Conservation (phyloP, 2,888 invertebrate species). For the Gibbula magus region DNA sequence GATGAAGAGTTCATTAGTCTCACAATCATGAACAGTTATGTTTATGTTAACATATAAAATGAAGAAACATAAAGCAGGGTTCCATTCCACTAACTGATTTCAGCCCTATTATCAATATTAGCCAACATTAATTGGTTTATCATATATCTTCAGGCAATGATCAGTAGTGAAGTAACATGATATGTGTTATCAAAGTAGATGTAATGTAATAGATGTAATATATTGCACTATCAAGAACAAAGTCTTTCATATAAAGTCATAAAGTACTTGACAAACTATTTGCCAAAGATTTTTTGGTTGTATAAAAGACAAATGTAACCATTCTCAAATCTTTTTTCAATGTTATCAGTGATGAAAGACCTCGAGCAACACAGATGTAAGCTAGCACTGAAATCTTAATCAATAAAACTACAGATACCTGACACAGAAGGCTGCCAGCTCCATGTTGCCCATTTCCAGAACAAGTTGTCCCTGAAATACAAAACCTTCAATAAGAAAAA, state of each 20-base stretch:
- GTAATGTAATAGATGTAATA: not conserved
- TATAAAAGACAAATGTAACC: no score
- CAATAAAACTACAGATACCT: slow-evolving; percentile 43
- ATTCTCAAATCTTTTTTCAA: not conserved
- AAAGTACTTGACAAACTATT: no score
- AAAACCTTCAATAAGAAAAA: no score
- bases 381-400: no score
- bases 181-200: no score
- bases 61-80: not conserved
- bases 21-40: not conserved
- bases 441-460: slow-evolving; percentile 71
- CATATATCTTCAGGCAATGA: no score
- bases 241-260: no score
- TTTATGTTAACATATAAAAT: not conserved
- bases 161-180: no score
- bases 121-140: no score
- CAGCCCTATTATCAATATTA: not conserved
- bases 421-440: slow-evolving; percentile 75
- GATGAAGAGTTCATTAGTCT: not conserved
- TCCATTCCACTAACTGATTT: not conserved
- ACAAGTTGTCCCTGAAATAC: slow-evolving; percentile 71
- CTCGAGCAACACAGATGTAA: not conserved
- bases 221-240: not conserved
- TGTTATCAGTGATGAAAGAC: not conserved
- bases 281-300: no score